A percentile compares a stretch with the other conserved stretches of the same genome.
These are phyloP conservation scores for Cyprinodon tularosa DNA, from an alignment of 2,113 vertebrate species.

Conservation along the genomic window DNA sequence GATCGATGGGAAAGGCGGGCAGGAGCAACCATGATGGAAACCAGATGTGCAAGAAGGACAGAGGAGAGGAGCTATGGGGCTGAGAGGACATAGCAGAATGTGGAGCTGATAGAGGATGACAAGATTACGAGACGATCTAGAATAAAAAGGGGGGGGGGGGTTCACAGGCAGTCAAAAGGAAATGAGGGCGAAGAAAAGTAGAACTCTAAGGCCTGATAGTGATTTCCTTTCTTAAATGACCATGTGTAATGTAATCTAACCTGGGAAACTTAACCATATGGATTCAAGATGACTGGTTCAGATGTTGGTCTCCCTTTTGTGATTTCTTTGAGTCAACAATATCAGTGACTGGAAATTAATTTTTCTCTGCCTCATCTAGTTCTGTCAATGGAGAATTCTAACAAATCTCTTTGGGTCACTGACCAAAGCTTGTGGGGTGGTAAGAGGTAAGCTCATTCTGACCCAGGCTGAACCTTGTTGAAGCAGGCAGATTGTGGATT, in stretches of 20 bases:
- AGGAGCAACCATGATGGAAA: constrained; percentile 69
- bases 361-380: neutral
- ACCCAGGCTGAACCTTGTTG: constrained; percentile 1
- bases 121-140: constrained; percentile 23
- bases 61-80: constrained; percentile 18
- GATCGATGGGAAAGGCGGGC: constrained; percentile 71
- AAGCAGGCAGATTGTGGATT: neutral
- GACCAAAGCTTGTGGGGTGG: neutral
- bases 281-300: neutral
- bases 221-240: constrained; percentile 55
- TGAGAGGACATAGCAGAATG: constrained; percentile 9
- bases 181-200: constrained; percentile 22
- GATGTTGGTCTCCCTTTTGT: neutral
- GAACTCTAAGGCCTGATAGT: constrained; percentile 8
- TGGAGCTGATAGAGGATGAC: constrained; percentile 31
- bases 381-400: neutral
- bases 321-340: neutral
- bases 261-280: neutral
- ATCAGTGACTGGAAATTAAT: neutral
- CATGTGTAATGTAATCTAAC: constrained; percentile 38
- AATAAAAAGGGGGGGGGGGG: constrained; percentile 9
- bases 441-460: neutral
- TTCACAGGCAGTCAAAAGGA: constrained; percentile 3
- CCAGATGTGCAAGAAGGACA: constrained; percentile 66
- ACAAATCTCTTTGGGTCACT: neutral